Evolutionary conservation across 2,797 vertebrate genomes (phyloP), one percentile per base, ranked within the genome.

Genomic region (Etheostoma nigrum): DNA sequence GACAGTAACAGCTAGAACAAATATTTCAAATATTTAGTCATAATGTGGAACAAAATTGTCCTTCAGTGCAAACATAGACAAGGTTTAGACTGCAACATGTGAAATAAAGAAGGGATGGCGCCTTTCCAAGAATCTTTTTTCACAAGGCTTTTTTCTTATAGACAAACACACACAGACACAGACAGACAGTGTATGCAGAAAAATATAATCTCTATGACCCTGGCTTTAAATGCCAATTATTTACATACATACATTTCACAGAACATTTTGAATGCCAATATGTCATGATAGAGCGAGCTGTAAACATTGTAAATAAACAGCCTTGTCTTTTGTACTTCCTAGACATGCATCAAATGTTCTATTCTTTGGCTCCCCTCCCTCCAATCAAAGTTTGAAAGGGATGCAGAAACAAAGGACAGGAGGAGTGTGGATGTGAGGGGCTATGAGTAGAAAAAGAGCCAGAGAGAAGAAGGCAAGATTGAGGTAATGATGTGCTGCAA

Each of bases 401-500:
- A 81, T 12, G 1, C 33, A 74, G 78, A 62, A 68, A 44, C 33
- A 54, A 51, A 74, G 52, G 42, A 64, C 30, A 51, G 58, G 12
- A 54, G 27, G 12, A 72, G 47, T 52, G n/a, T 9, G 33, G 47
- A 21, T 57, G 51, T 45, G 33, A 16, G 19, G 19, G 25, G 18
- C 53, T 9, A 23, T 67, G 9, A 23, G 49, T 67, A 49, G 36
- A 27, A 47, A 52, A 75, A 27, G 25, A 63, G 60, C 40, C 33
- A 55, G 61, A 51, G 42, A 19, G 57, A 79, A 49, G 40, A 76
- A 72, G n/a, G 49, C 44, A 74, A 54, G 77, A 82, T 52, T 27
- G 75, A 83, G 76, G 80, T 69, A 90, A 87, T 89, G 81, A 88
- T 79, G 75, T 65, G 63, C 36, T 23, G 75, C 70, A 57, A 84